Evolutionary conservation across 2,113 vertebrate species (phyloP), one percentile per base, ranked within the genome.

Genomic region (Zingel zingel): DNA sequence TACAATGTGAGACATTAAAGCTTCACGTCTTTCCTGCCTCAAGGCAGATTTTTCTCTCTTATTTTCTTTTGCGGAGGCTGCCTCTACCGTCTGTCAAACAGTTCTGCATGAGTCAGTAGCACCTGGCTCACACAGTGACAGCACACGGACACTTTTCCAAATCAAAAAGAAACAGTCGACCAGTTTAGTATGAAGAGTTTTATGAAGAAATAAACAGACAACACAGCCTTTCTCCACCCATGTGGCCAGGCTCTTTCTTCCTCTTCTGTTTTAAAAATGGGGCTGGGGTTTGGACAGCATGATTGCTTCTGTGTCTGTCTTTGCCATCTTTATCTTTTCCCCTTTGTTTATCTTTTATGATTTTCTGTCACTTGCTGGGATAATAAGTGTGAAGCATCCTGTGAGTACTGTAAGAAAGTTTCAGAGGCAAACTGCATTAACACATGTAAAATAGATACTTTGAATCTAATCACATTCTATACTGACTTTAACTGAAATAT

Each of bases 31-130:
- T 70, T 81, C 27, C 15, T 74, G 45, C 65, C 74, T 65, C 2
- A 0, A 56, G 80, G 54, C 64, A 10, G 11, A n/a, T 57, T 66
- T 66, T 53, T 58, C 39, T 30, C 11, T 45, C 43, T 25, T 1
- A 3, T 27, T 63, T 73, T 54, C 43, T 54, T 70, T 25, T 68
- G 62, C 50, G 25, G 43, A 59, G 56, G 68, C 56, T 23, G 54
- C 33, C 25, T 65, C 18, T 23, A 5, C 74, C 78, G 43, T 74
- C 67, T 63, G 39, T 76, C 70, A 75, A 70, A 76, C 53, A 65
- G 65, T 77, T 63, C 10, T 45, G 33, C 27, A 43, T 78, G 62
- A 72, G 67, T 85, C 79, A 82, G 53, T 36, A 50, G 66, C 45
- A 81, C 30, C 16, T 43, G 27, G n/a, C 66, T 79, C 74, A 47